phyloP scores from a whole-genome alignment of 1,140 invertebrate genomes.

The Dendroctonus ponderosae region DNA sequence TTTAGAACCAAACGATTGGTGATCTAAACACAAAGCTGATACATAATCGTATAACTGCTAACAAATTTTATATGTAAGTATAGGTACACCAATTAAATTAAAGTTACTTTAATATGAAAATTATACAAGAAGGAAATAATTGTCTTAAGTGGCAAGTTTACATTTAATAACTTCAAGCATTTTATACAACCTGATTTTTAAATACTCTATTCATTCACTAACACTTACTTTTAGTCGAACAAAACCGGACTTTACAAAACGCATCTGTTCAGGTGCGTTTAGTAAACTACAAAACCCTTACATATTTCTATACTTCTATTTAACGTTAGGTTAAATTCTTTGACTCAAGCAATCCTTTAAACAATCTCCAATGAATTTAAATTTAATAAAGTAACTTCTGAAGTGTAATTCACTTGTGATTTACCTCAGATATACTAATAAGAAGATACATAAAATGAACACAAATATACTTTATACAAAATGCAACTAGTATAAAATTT shows the following conservation, averaged over 20 bases:
- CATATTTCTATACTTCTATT: conserved; percentile 41
- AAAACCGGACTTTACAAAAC: conserved; percentile 21
- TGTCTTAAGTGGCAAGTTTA: neutral
- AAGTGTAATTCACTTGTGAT: conserved; percentile 7
- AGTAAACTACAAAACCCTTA: conserved; percentile 15
- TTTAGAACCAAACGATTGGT: conserved; percentile 17
- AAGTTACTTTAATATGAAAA: conserved; percentile 3
- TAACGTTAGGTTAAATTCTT: conserved; percentile 38
- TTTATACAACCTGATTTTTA: conserved; percentile 37
- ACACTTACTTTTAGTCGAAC: conserved; percentile 41
- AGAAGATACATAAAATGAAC: conserved; percentile 23
- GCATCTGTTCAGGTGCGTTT: neutral
- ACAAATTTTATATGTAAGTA: conserved; percentile 26
- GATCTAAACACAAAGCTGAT: conserved; percentile 25
- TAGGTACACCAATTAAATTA: neutral
- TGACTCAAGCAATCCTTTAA: conserved; percentile 34
- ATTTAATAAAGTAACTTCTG: conserved; percentile 19
- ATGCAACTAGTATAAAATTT: conserved; percentile 41
- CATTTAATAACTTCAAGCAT: conserved; percentile 31
- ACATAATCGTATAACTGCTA: conserved; percentile 30
- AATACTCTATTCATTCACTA: conserved; percentile 44
- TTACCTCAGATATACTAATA: neutral
- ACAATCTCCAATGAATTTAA: conserved; percentile 40
- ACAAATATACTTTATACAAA: conserved; percentile 35
- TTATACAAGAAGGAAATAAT: conserved; percentile 15